phyloP scores from a whole-genome alignment of 2,888 invertebrate genomes.

The Callimorpha dominula region DNA sequence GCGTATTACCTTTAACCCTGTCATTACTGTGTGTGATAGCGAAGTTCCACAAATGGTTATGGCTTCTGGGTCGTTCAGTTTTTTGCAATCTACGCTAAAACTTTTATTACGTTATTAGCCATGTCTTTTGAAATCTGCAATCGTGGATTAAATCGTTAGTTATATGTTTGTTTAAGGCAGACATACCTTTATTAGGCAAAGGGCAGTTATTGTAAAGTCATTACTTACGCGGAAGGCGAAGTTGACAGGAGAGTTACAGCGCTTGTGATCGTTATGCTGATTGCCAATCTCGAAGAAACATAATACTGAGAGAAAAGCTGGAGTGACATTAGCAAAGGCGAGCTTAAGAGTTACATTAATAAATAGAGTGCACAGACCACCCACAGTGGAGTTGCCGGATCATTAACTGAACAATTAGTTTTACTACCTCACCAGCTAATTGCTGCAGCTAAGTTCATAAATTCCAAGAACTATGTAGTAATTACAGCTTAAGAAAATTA shows the following conservation, averaged over 20 bases:
- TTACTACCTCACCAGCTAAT: conserved; percentile 30
- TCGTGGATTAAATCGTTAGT: conserved; percentile 52
- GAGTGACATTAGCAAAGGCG: conserved; percentile 64
- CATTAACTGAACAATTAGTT: conserved; percentile 62
- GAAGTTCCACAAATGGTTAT: conserved; percentile 42
- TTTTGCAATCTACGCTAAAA: conserved; percentile 56
- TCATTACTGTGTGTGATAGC: conserved; percentile 64
- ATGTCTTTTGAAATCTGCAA: conserved; percentile 59
- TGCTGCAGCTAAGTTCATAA: conserved; percentile 25
- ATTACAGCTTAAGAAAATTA: not conserved
- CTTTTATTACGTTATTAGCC: conserved; percentile 56
- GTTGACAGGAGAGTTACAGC: conserved; percentile 59
- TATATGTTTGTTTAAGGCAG: conserved; percentile 54
- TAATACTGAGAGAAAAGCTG: conserved; percentile 56
- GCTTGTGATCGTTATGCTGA: conserved; percentile 59
- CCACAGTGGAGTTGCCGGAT: conserved; percentile 41
- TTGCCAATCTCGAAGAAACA: conserved; percentile 62
- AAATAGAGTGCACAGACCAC: conserved; percentile 55
- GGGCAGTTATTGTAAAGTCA: conserved; percentile 60
- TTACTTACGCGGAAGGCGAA: conserved; percentile 52
- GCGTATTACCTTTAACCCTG: conserved; percentile 74
- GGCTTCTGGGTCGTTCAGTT: conserved; percentile 51
- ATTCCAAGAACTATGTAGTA: conserved; percentile 24
- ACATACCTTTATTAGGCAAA: conserved; percentile 57
- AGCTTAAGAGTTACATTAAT: conserved; percentile 56